A percentile compares a stretch with the other conserved stretches of the same genome.
These are phyloP conservation scores for Aspidapion aeneum DNA, from an alignment of 2,888 invertebrate species.

Conservation along the genomic window DNA sequence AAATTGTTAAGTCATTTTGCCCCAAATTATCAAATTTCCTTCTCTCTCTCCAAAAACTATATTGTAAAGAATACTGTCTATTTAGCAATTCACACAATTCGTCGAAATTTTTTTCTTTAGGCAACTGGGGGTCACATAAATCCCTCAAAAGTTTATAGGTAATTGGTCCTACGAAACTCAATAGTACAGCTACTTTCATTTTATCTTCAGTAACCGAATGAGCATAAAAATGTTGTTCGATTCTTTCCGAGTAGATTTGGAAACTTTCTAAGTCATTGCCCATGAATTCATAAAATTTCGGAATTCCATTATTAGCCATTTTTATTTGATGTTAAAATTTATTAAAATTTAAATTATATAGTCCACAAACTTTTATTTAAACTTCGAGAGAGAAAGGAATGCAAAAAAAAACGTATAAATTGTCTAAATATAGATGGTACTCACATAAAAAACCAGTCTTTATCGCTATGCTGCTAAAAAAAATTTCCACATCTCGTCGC, in stretches of 20 bases:
- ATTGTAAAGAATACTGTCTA: slow-evolving; percentile 1
- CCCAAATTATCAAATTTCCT: slow-evolving; percentile 4
- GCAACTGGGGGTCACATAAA: slow-evolving; percentile 18
- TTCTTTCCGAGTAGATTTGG: slow-evolving; percentile 15
- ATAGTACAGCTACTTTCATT: slow-evolving; percentile 12
- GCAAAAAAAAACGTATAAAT: too few relatives aligned
- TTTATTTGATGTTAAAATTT: too few relatives aligned
- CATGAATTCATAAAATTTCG: too few relatives aligned
- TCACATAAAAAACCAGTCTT: too few relatives aligned
- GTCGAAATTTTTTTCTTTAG: slow-evolving; percentile 9
- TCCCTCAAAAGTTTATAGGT: slow-evolving; percentile 19
- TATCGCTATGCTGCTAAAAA: too few relatives aligned
- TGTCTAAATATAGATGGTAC: too few relatives aligned
- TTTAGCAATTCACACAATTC: background rate
- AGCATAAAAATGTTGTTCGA: slow-evolving; percentile 12
- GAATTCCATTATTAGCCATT: too few relatives aligned
- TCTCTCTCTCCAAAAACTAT: slow-evolving; percentile 5
- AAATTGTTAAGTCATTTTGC: background rate
- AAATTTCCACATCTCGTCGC: too few relatives aligned
- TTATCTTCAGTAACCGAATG: slow-evolving; percentile 7
- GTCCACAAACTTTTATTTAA: too few relatives aligned
- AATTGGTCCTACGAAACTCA: slow-evolving; percentile 8
- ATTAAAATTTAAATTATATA: too few relatives aligned
- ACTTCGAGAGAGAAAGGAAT: too few relatives aligned
- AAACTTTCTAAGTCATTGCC: too few relatives aligned